phyloP scores from a whole-genome alignment of 2,113 vertebrate genomes.

The Corydoras sp. region DNA sequence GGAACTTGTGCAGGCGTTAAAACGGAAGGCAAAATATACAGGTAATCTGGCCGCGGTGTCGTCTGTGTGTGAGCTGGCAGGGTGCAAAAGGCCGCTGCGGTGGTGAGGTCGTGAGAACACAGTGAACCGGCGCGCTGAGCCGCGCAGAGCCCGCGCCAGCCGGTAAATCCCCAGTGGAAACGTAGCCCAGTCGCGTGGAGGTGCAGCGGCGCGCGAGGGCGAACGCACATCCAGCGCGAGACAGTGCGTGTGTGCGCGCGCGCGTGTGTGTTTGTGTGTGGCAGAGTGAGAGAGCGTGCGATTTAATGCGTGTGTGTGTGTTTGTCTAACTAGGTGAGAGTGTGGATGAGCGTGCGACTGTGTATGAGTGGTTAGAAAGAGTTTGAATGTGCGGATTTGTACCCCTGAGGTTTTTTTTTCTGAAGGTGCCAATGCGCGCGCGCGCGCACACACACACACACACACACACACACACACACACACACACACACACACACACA shows the following conservation, averaged over 20 bases:
- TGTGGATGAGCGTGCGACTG: too few relatives aligned
- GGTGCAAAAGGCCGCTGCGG: slow-evolving; percentile 66
- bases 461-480: slow-evolving; percentile 5
- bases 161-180: slow-evolving; percentile 62
- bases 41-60: slow-evolving; percentile 59
- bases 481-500: background rate
- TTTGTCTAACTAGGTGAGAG: too few relatives aligned
- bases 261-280: too few relatives aligned
- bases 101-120: slow-evolving; percentile 80
- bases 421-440: too few relatives aligned
- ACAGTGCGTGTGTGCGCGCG: too few relatives aligned
- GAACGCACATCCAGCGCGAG: slow-evolving; percentile 47
- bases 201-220: slow-evolving; percentile 56
- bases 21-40: too few relatives aligned
- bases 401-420: too few relatives aligned
- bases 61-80: slow-evolving; percentile 62
- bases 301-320: too few relatives aligned
- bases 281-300: too few relatives aligned
- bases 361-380: too few relatives aligned
- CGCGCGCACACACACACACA: slow-evolving; percentile 3
- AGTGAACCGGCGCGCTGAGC: slow-evolving; percentile 68
- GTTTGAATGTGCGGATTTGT: too few relatives aligned
- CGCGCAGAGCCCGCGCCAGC: slow-evolving; percentile 71
- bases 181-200: slow-evolving; percentile 55
- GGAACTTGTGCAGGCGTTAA: too few relatives aligned